These are phyloP conservation scores for Tyrannus savana DNA, from an alignment of 2,113 vertebrate species.

Conservation along the genomic window DNA sequence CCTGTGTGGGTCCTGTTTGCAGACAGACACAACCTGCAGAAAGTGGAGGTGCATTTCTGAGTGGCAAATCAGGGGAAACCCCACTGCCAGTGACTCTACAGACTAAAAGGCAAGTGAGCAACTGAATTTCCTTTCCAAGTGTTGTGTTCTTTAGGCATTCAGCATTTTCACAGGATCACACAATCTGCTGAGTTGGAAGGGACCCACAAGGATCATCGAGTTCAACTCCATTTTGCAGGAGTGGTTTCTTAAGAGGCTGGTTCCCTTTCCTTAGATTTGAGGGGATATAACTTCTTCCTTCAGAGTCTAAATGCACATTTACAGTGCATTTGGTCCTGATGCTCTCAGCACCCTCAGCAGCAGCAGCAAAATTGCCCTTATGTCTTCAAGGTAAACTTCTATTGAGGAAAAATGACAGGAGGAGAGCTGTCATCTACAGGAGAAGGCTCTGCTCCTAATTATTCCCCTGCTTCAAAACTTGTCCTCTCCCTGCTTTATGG, in stretches of 20 bases:
- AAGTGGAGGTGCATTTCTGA: background rate
- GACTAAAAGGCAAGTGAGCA: background rate
- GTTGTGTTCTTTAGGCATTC: background rate
- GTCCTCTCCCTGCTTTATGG: background rate
- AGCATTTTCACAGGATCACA: background rate
- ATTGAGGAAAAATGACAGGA: background rate
- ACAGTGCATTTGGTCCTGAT: background rate
- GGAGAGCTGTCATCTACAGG: background rate
- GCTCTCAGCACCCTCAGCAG: background rate
- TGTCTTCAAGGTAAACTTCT: background rate
- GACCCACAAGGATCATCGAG: background rate
- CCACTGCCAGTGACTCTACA: background rate
- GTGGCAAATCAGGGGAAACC: background rate
- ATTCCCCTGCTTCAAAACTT: background rate
- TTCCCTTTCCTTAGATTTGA: background rate
- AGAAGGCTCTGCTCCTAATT: background rate
- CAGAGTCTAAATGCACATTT: background rate
- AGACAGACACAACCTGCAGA: background rate
- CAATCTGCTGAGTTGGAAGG: background rate
- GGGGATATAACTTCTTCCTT: background rate
- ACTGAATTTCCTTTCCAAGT: background rate
- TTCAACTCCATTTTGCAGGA: background rate
- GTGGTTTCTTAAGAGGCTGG: background rate
- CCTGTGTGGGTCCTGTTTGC: background rate
- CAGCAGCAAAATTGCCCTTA: background rate